Conservation (phyloP, 2,113 vertebrate genomes). For the Neogobius melanostomus region DNA sequence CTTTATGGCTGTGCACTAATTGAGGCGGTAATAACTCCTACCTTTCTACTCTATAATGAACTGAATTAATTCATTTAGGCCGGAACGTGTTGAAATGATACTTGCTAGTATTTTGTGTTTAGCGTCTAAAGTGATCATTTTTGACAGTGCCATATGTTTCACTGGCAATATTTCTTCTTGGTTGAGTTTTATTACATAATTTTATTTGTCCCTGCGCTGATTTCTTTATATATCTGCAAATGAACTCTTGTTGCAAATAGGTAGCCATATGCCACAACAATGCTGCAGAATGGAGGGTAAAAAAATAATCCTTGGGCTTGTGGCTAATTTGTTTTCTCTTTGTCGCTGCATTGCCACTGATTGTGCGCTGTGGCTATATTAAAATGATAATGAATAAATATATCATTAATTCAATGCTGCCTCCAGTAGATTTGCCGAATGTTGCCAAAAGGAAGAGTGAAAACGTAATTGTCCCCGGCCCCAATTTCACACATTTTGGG, state of each 20-base stretch:
- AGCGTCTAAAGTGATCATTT: slow-evolving; percentile 73
- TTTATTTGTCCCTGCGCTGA: slow-evolving; percentile 74
- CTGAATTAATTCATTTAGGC: slow-evolving; percentile 77
- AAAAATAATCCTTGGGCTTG: slow-evolving; percentile 70
- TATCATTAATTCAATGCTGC: slow-evolving; percentile 59
- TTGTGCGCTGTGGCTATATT: slow-evolving; percentile 70
- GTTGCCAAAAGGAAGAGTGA: slow-evolving; percentile 55
- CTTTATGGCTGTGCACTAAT: slow-evolving; percentile 80
- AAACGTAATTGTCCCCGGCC: slow-evolving; percentile 53
- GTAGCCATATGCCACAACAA: slow-evolving; percentile 77
- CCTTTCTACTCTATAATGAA: slow-evolving; percentile 81
- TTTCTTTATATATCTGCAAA: slow-evolving; percentile 74
- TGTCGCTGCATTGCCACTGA: slow-evolving; percentile 62
- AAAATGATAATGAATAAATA: slow-evolving; percentile 75
- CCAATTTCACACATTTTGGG: slow-evolving; percentile 13
- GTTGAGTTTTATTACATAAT: slow-evolving; percentile 78
- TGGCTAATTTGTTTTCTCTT: slow-evolving; percentile 65
- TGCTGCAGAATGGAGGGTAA: slow-evolving; percentile 61
- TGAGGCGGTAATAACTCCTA: slow-evolving; percentile 80
- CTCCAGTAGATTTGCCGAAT: slow-evolving; percentile 49
- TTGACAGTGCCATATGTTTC: slow-evolving; percentile 79
- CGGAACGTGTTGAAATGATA: slow-evolving; percentile 72
- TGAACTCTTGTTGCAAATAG: slow-evolving; percentile 75
- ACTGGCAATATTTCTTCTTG: slow-evolving; percentile 76
- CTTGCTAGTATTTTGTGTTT: slow-evolving; percentile 71